Evolutionary conservation across 2,888 invertebrate genomes (phyloP).

Genomic region (Lithophane socia): DNA sequence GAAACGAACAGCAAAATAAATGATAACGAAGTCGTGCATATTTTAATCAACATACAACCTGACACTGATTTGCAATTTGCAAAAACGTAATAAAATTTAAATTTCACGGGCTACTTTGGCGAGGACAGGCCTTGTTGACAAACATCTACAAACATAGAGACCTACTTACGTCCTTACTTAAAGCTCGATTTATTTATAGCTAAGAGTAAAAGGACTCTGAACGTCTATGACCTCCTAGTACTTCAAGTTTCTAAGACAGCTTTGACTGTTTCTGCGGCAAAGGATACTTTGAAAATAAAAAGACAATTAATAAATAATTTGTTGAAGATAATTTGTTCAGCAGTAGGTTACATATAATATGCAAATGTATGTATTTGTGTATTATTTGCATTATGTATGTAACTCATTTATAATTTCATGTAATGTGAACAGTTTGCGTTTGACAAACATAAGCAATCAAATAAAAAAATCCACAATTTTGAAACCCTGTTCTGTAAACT

Average conservation of each 20-base stretch:
- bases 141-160: conserved; percentile 51
- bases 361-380: no score
- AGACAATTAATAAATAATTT: neutral
- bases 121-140: conserved; percentile 25
- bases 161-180: conserved; percentile 32
- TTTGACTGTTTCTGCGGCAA: neutral
- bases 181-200: conserved; percentile 54
- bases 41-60: no score
- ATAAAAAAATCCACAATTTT: neutral
- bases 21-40: neutral
- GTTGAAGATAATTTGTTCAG: neutral
- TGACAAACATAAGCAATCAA: neutral
- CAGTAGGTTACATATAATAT: no score
- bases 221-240: conserved; percentile 50
- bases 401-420: neutral
- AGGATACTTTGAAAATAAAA: neutral
- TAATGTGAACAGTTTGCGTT: no score
- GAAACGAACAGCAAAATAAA: neutral
- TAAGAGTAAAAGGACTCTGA: conserved; percentile 43
- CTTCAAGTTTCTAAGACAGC: conserved; percentile 6
- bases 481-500: no score
- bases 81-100: no score
- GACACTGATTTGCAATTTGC: no score
- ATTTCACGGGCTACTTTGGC: no score
- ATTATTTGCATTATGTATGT: no score